These are phyloP conservation scores for Cydia pomonella DNA, from an alignment of 1,140 invertebrate genomes.

Conservation along the genomic window DNA sequence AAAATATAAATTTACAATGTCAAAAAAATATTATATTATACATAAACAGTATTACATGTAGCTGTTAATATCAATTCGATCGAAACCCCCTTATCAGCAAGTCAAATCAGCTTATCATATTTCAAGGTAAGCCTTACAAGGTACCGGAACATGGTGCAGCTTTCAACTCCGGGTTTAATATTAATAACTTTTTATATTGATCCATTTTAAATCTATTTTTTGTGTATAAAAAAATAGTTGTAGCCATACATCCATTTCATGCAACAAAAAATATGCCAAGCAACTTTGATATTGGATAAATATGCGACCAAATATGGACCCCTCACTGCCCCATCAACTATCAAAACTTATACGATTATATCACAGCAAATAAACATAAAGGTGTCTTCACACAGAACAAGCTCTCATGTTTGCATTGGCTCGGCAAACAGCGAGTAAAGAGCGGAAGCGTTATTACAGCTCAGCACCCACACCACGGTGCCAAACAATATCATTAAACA, in stretches of 20 bases:
- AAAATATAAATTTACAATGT: no score
- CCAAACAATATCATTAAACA: slow-evolving; percentile 27
- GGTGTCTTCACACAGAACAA: slow-evolving; percentile 50
- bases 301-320: neutral
- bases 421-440: slow-evolving; percentile 62
- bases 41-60: neutral
- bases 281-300: neutral
- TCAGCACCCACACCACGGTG: slow-evolving; percentile 45
- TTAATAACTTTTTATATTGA: neutral
- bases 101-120: slow-evolving; percentile 16
- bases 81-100: slow-evolving; percentile 3
- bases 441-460: slow-evolving; percentile 70
- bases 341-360: slow-evolving; percentile 44
- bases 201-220: no score
- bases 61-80: neutral
- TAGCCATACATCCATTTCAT: neutral
- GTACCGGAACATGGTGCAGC: neutral
- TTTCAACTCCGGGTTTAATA: slow-evolving; percentile 4
- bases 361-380: slow-evolving; percentile 49
- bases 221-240: no score
- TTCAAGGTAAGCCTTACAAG: slow-evolving; percentile 18
- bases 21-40: neutral
- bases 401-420: slow-evolving; percentile 61
- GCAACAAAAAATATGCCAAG: neutral
- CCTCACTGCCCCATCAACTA: slow-evolving; percentile 19